Conservation (phyloP, 2,797 vertebrate genomes). For the Takifugu rubripes region DNA sequence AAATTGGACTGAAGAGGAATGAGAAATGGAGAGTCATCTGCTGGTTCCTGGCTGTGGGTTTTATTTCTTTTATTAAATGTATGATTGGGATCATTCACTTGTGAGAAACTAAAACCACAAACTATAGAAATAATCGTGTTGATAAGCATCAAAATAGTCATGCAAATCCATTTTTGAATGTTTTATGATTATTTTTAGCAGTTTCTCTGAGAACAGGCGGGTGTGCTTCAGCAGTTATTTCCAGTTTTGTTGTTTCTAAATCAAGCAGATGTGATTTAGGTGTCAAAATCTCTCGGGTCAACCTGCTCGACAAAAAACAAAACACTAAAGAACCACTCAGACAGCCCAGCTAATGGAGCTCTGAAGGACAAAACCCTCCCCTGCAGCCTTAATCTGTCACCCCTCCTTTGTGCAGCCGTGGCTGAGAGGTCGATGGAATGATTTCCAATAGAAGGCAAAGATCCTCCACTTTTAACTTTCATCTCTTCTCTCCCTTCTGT, state of each 20-base stretch:
- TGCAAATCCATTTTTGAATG: too few species aligned
- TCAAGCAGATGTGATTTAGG: neutral
- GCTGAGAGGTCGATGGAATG: slow-evolving; percentile 6
- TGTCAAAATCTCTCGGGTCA: neutral
- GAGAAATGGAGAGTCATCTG: too few species aligned
- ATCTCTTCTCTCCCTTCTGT: neutral
- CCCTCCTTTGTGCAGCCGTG: neutral
- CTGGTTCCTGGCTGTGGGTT: too few species aligned
- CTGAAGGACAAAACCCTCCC: slow-evolving; percentile 7
- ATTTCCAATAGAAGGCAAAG: neutral
- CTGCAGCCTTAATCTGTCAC: neutral
- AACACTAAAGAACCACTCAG: neutral
- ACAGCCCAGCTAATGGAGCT: slow-evolving; percentile 24
- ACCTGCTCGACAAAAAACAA: slow-evolving; percentile 2
- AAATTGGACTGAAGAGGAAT: too few species aligned
- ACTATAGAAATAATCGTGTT: too few species aligned
- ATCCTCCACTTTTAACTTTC: slow-evolving; percentile 4
- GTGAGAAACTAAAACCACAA: too few species aligned
- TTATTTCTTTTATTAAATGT: too few species aligned
- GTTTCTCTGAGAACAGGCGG: too few species aligned
- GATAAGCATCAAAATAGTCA: too few species aligned
- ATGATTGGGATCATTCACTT: too few species aligned
- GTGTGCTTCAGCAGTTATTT: too few species aligned
- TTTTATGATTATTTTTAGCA: too few species aligned
- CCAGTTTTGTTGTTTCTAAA: neutral